Percentiles rank a stretch among this genome's conserved stretches.
Evolutionary conservation across 2,797 vertebrate species (phyloP).

Genomic region (Phylloscopus collybita): DNA sequence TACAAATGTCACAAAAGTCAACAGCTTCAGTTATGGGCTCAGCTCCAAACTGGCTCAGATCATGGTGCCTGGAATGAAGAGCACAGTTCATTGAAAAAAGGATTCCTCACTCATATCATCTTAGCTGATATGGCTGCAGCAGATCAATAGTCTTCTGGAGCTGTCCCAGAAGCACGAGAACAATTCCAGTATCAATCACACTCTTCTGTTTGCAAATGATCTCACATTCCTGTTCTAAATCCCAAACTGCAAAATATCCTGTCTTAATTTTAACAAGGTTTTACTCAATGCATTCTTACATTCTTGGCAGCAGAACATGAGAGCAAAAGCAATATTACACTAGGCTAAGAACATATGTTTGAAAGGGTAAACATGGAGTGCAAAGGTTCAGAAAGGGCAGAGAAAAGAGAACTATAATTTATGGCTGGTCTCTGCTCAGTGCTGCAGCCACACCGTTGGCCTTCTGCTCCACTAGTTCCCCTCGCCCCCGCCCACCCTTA

Average conservation of each 20-base stretch:
- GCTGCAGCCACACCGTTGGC: background rate
- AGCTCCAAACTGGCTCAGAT: background rate
- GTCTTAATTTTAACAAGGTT: background rate
- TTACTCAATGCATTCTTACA: background rate
- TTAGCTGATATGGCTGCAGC: background rate
- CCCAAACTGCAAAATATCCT: background rate
- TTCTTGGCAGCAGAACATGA: background rate
- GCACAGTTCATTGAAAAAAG: background rate
- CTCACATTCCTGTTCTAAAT: background rate
- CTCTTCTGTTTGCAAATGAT: background rate
- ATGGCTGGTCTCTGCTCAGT: background rate
- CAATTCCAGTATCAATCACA: background rate
- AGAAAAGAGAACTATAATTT: background rate
- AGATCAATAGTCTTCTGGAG: background rate
- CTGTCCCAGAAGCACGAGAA: background rate
- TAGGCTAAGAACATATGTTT: background rate
- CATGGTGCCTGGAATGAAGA: background rate
- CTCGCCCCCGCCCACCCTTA: background rate
- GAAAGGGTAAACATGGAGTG: background rate
- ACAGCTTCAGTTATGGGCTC: background rate
- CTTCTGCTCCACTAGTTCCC: background rate
- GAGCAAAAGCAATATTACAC: background rate
- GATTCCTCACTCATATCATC: fast-evolving
- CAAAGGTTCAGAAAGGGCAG: background rate
- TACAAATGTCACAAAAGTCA: background rate